Evolutionary conservation across 1,140 invertebrate species (phyloP), one percentile per base, ranked within the genome.

Genomic region (Metopolophium dirhodum): DNA sequence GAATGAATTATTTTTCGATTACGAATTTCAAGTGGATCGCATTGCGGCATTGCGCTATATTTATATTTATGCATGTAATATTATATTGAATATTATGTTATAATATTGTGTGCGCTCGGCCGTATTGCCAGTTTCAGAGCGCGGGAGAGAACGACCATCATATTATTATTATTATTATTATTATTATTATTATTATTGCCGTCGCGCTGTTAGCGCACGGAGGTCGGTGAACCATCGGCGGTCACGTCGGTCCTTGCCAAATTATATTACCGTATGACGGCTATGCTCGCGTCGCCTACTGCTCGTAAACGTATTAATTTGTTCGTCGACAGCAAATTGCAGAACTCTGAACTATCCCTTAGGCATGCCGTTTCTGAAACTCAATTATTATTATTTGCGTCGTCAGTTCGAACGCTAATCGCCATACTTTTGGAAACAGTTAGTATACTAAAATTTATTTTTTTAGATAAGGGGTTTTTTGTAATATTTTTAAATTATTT

Each of bases 191-290:
- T 61, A 68, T 68, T 68, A 68, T 68, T 68, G 88, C 49, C 23
- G 51, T 20, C 35, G 22, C 35, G n/a, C 49, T 51, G 87, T 89
- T 68, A 41, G 51, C 37, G 57, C 57, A 90, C 14, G 26, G 89
- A 90, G 89, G 89, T 90, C 89, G 89, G 54, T 90, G 89, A 90
- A 90, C 89, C 89, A 68, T 68, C 57, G 89, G 37, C 89, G 89
- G 89, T 90, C 89, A 90, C 57, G 54, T 14, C 89, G 57, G 57
- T 90, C 89, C 89, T 90, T 90, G 89, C 89, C 89, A 90, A 90
- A 90, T 90, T 90, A 45, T 90, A 45, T 90, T 90, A 90, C 57
- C 37, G 89, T 90, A 68, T 57, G 54, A 22, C 23, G 26, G 45
- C 83, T 18, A 85, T 77, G 88, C 37, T 41, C 45, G 54, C n/a